These are phyloP conservation scores for Julus scandinavius DNA, from an alignment of 2,888 invertebrate species.

Conservation along the genomic window DNA sequence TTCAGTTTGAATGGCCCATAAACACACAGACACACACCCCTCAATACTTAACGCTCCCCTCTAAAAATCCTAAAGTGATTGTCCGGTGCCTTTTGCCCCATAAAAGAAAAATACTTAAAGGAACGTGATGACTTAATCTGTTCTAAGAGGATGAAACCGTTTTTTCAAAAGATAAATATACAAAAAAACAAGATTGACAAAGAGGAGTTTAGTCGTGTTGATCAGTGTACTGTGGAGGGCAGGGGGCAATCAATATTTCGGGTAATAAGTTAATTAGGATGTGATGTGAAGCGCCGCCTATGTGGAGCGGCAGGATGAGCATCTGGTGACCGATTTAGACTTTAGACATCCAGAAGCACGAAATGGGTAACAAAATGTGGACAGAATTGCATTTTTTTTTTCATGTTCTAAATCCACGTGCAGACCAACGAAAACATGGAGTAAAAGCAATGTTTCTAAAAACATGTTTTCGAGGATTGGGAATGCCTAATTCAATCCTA, in stretches of 20 bases:
- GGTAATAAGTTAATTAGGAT: neutral
- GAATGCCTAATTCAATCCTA: too few species aligned
- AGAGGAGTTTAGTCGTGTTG: neutral
- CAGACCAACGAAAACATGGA: too few species aligned
- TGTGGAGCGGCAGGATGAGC: neutral
- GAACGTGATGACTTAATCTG: slow-evolving; percentile 11
- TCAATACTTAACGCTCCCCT: neutral
- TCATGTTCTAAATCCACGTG: too few species aligned
- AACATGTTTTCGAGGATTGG: too few species aligned
- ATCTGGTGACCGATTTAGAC: slow-evolving; percentile 8
- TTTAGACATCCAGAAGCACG: neutral
- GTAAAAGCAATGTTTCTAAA: too few species aligned
- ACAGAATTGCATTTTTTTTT: neutral
- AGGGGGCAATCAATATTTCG: neutral
- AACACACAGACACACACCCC: slow-evolving; percentile 18
- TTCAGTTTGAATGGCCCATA: neutral
- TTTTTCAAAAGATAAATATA: neutral
- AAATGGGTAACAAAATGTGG: neutral
- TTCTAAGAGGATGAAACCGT: neutral
- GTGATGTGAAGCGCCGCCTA: neutral
- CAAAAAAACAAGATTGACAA: neutral
- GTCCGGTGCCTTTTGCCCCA: neutral
- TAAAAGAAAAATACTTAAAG: neutral
- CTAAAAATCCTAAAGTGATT: slow-evolving; percentile 9
- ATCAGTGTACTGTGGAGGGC: neutral